Conservation (phyloP, 1,140 invertebrate species). For the Tetramorium alpestre region DNA sequence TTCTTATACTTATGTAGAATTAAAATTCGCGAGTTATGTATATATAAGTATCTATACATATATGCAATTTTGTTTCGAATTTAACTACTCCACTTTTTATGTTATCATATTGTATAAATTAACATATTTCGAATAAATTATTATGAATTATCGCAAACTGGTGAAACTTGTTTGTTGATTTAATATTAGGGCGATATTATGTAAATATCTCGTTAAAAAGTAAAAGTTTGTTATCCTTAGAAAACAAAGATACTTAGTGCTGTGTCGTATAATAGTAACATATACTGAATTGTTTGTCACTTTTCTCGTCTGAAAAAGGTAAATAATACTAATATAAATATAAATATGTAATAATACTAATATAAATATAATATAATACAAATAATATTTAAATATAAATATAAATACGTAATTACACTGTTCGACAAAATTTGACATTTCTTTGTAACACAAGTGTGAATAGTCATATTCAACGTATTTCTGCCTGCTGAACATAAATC, state of each 20-base stretch:
- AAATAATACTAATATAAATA: neutral
- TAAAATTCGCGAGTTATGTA: neutral
- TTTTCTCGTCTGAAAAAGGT: neutral
- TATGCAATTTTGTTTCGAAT: neutral
- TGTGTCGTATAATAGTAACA: neutral
- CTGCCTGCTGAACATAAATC: no score
- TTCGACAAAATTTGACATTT: no score
- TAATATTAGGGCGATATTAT: neutral
- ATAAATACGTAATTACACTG: no score
- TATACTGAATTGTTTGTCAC: neutral
- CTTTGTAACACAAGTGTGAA: no score
- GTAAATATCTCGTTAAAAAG: neutral
- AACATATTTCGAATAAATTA: neutral
- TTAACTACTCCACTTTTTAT: neutral
- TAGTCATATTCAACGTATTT: no score
- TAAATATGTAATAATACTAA: no score
- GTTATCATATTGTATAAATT: neutral
- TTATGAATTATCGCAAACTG: neutral
- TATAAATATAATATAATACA: no score
- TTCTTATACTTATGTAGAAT: neutral
- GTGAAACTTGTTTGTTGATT: neutral
- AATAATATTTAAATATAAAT: no score
- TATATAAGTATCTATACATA: neutral
- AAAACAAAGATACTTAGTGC: neutral
- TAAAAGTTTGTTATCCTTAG: neutral